Evolutionary conservation across 2,888 invertebrate species (phyloP).

Genomic region (Isotomurus palustris): DNA sequence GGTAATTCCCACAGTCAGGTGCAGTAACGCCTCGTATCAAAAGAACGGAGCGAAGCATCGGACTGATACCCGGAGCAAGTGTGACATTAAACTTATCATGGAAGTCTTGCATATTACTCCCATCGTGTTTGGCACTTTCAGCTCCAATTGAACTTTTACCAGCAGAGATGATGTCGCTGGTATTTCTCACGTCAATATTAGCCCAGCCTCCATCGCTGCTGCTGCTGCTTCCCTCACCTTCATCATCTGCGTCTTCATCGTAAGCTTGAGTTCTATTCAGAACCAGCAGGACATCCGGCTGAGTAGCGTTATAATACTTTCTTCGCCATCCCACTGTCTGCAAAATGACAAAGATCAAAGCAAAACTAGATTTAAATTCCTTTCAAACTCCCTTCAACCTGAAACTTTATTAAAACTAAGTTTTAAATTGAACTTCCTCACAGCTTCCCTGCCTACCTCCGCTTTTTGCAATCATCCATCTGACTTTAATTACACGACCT

Average conservation of each 20-base stretch:
- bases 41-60: constrained; percentile 44
- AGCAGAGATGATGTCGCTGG: neutral
- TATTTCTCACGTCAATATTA: neutral
- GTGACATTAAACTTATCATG: constrained; percentile 46
- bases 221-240: neutral
- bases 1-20: constrained; percentile 41
- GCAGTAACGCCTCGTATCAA: constrained; percentile 38
- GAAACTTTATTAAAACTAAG: neutral
- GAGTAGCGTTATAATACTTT: constrained; percentile 43
- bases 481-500: no score
- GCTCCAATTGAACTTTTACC: neutral
- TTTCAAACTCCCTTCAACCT: neutral
- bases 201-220: no score
- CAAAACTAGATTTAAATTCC: neutral
- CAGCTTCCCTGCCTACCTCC: no score
- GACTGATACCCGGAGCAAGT: constrained; percentile 42
- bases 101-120: constrained; percentile 36
- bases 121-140: neutral
- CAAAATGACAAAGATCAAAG: neutral
- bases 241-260: constrained; percentile 20
- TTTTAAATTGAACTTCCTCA: neutral
- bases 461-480: no score
- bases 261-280: constrained; percentile 39
- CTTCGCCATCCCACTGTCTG: constrained; percentile 45
- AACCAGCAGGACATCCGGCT: constrained; percentile 42